These are phyloP conservation scores for Orchesella cincta DNA, from an alignment of 1,140 invertebrate species.

Conservation along the genomic window DNA sequence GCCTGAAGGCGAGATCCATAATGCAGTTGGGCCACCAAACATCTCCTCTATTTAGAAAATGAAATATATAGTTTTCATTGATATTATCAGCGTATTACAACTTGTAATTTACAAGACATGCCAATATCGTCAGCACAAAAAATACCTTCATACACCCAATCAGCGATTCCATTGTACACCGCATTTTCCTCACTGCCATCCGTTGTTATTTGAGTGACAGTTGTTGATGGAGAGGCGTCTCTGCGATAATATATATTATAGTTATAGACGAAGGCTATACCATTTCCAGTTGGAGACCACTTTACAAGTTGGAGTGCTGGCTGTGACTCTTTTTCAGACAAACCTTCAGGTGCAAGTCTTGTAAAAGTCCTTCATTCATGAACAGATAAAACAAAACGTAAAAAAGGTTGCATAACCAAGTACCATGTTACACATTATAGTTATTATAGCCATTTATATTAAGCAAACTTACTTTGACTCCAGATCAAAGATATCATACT, in stretches of 20 bases:
- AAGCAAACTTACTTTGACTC: slow-evolving; percentile 58
- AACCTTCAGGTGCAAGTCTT: neutral
- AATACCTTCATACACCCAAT: slow-evolving; percentile 81
- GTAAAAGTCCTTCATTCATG: slow-evolving; percentile 1
- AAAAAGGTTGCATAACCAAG: neutral
- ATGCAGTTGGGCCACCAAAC: slow-evolving; percentile 75
- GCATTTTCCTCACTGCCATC: slow-evolving; percentile 60
- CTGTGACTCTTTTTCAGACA: slow-evolving; percentile 49
- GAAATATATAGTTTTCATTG: neutral
- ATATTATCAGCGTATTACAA: neutral
- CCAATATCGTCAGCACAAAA: neutral
- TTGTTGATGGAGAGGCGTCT: slow-evolving; percentile 57
- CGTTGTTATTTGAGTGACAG: slow-evolving; percentile 62
- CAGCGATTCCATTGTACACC: slow-evolving; percentile 78
- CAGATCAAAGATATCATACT: slow-evolving; percentile 62
- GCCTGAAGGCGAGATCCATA: slow-evolving; percentile 86
- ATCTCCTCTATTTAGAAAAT: slow-evolving; percentile 76
- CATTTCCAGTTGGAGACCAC: slow-evolving; percentile 73
- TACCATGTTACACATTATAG: neutral
- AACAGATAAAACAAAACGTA: neutral
- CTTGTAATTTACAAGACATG: too few species aligned
- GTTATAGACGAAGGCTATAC: slow-evolving; percentile 71
- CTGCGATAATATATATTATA: slow-evolving; percentile 79
- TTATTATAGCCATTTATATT: neutral
- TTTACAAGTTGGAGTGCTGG: slow-evolving; percentile 65